phyloP scores from a whole-genome alignment of 2,797 vertebrate species.

The Toxotes lorentzi region DNA sequence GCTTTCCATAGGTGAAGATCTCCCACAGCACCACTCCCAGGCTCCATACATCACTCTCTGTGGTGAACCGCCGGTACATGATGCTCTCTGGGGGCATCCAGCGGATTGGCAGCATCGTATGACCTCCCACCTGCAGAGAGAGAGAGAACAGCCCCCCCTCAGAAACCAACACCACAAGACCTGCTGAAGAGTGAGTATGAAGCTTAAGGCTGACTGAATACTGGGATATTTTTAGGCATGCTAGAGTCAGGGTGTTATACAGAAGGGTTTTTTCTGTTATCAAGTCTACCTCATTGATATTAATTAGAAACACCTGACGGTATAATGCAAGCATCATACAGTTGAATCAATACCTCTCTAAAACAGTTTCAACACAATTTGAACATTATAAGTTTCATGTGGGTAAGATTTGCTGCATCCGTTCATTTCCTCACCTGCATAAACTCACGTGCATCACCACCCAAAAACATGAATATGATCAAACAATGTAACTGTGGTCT shows the following conservation, averaged over 20 bases:
- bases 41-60: constrained; percentile 99
- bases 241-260: not conserved
- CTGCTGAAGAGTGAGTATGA: not conserved
- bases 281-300: not conserved
- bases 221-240: not conserved
- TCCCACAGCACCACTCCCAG: constrained; percentile 99
- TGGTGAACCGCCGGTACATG: constrained; percentile 99
- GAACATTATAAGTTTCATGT: not conserved
- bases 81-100: constrained; percentile 99
- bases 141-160: constrained; percentile 3
- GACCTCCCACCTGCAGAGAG: constrained; percentile 92
- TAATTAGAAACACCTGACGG: not conserved
- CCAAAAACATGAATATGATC: not conserved
- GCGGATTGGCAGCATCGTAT: constrained; percentile 98
- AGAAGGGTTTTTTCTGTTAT: not conserved
- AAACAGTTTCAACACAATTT: not conserved
- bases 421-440: constrained; percentile 6
- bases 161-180: constrained; percentile 2
- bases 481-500: not conserved
- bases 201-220: not conserved
- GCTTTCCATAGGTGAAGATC: constrained; percentile 99
- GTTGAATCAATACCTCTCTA: not conserved
- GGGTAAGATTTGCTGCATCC: not conserved
- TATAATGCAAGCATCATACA: not conserved
- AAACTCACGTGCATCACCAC: constrained; percentile 4